Evolutionary conservation across 2,888 invertebrate genomes (phyloP), one percentile per base, ranked within the genome.

Genomic region (Oxyscelio sp.): DNA sequence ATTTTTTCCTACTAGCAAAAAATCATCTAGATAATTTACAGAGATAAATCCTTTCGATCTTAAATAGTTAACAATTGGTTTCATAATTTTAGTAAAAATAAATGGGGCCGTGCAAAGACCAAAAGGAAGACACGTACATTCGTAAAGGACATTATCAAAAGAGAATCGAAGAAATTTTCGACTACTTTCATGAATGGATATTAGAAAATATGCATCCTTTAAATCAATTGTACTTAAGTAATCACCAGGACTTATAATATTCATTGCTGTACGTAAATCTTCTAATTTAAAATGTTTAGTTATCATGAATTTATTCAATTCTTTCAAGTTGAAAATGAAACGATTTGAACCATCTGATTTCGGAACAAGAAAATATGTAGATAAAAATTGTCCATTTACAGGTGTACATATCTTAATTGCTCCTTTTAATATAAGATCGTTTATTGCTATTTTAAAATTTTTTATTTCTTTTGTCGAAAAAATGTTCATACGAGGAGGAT

Each of bases 91-190:
- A n/a, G n/a, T n/a, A n/a, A n/a, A n/a, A n/a, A 83, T 56, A 38
- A 58, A 83, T 6, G 59, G 82, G 38, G 45, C 84, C 5, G 83
- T 58, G 59, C 43, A 80, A 0, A 89, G 27, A 0, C 86, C 87
- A 54, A 88, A 87, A 0, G 87, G 86, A 3, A 89, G 45, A 43
- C 87, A 86, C 1, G 27, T 68, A 15, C 87, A 89, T 63, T 89
- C 77, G n/a, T 66, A 87, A 0, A 83, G 17, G 5, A 34, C 38
- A 1, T 56, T 77, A 2, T 73, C 2, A 50, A 87, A 88, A 22
- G 11, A 24, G 56, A 89, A 88, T 9, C 86, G 48, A 6, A 88
- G 54, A 17, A 59, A 88, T 78, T 86, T 90, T 54, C 85, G 74
- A 40, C 77, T 73, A 0, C 48, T 5, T 27, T 45, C 15, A 11